These are phyloP conservation scores for Pammene aurita DNA, from an alignment of 2,888 invertebrate genomes.

Conservation along the genomic window DNA sequence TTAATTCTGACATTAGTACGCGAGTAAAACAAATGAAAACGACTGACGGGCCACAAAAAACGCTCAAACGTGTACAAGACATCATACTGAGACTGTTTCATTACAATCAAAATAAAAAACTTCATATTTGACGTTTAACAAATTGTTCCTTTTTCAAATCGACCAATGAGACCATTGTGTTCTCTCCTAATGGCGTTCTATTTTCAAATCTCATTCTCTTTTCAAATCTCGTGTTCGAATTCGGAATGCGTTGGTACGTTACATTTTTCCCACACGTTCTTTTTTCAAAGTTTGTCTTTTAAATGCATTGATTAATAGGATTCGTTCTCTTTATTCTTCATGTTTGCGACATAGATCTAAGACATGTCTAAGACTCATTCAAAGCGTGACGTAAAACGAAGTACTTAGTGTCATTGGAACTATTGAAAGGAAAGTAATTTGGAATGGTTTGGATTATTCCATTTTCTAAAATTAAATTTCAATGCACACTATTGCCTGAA, in stretches of 20 bases:
- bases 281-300: constrained; percentile 68
- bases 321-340: constrained; percentile 65
- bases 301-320: constrained; percentile 82
- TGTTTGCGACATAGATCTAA: constrained; percentile 8
- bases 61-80: constrained; percentile 73
- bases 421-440: not conserved
- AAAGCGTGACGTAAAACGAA: not conserved
- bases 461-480: not conserved
- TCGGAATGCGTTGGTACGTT: constrained; percentile 78
- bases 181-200: constrained; percentile 82
- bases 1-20: constrained; percentile 76
- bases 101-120: constrained; percentile 80
- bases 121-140: constrained; percentile 84
- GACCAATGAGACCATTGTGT: constrained; percentile 83
- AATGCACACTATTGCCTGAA: not conserved
- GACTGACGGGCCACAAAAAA: constrained; percentile 73
- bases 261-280: constrained; percentile 77
- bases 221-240: constrained; percentile 81
- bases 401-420: not conserved
- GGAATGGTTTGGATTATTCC: not conserved
- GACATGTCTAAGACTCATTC: not conserved
- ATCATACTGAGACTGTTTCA: constrained; percentile 77
- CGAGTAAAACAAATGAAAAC: constrained; percentile 78
- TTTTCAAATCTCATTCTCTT: constrained; percentile 83
- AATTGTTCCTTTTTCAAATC: constrained; percentile 84